Evolutionary conservation across 2,797 vertebrate genomes (phyloP).

Genomic region (Iguana delicatissima): DNA sequence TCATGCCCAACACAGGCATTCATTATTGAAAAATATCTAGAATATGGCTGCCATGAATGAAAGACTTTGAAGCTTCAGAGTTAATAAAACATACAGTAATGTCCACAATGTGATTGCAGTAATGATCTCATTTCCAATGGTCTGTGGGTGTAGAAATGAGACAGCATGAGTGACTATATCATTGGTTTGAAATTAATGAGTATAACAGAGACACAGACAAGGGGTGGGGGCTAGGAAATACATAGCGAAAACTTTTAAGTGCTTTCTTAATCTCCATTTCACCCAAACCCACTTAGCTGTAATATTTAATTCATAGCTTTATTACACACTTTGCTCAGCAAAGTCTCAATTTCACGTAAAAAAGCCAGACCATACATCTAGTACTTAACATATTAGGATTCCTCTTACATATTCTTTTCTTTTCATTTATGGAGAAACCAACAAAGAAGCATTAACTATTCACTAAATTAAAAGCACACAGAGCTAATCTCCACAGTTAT

Average conservation of each 20-base stretch:
- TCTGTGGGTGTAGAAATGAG: neutral
- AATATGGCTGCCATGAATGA: neutral
- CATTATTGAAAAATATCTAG: neutral
- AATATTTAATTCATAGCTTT: constrained; percentile 72
- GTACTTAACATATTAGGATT: constrained; percentile 58
- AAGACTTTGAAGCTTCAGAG: neutral
- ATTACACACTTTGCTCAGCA: constrained; percentile 62
- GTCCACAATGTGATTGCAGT: constrained; percentile 20
- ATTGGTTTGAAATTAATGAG: constrained; percentile 30
- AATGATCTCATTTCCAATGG: constrained; percentile 1
- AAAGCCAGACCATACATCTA: constrained; percentile 61
- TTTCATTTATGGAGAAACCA: constrained; percentile 57
- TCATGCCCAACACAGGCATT: neutral
- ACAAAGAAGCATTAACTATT: constrained; percentile 69
- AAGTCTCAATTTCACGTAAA: constrained; percentile 63
- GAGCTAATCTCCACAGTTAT: constrained; percentile 58
- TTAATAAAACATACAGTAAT: neutral
- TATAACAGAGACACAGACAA: constrained; percentile 18
- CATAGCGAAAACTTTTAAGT: constrained; percentile 43
- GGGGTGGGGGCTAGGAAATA: constrained; percentile 18
- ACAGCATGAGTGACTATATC: neutral
- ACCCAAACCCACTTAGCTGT: constrained; percentile 54
- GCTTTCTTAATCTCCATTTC: constrained; percentile 51
- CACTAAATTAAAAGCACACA: constrained; percentile 69
- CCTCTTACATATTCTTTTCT: constrained; percentile 52